Evolutionary conservation across 1,140 invertebrate genomes (phyloP), one percentile per base, ranked within the genome.

Genomic region (Drosophila orosa): DNA sequence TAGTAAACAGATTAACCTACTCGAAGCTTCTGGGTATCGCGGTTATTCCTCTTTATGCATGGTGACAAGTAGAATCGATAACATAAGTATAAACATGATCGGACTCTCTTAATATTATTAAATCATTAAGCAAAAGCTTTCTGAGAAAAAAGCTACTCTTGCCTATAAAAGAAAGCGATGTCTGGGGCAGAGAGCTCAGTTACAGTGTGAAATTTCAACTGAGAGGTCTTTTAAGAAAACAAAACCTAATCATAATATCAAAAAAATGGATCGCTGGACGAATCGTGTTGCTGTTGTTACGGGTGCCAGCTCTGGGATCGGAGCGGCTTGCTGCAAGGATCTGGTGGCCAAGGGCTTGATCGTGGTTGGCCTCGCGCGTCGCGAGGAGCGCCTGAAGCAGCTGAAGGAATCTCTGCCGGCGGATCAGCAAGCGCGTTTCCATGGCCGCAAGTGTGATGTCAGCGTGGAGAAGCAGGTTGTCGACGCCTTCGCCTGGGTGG

Each of bases 331-430:
- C 35, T 90, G 91, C 44, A 89, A 87, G 74, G 78, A 78, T 37
- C 78, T 95, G 29, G 92, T 93, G 5, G 77, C 92, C 29, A 75
- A 92, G 68, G 94, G 94, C 15, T 80, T 95, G 84, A 92, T 92
- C 62, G 95, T 96, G 15, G 93, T 96, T 0, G 96, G 94, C 3
- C 92, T 96, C 24, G 95, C 95, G 0, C 93, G 95, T 57, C 93
- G 95, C 59, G 69, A 93, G 10, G 92, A 95, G 19, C 92, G 92
- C 40, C 91, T 96, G 27, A 86, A 95, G 56, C 92, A 93, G 58
- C 67, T 83, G 76, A 91, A 59, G 78, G 24, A 52, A 10, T 57
- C 54, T 5, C 48, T 79, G 24, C 60, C 79, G 6, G 44, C 22
- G 7, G 73, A 76, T 44, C 66, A 80, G 17, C 55, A 65, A 13